Percentiles rank a stretch among this genome's conserved stretches.
Conservation (phyloP, 1,140 invertebrate species). For the Aphis craccivora region DNA sequence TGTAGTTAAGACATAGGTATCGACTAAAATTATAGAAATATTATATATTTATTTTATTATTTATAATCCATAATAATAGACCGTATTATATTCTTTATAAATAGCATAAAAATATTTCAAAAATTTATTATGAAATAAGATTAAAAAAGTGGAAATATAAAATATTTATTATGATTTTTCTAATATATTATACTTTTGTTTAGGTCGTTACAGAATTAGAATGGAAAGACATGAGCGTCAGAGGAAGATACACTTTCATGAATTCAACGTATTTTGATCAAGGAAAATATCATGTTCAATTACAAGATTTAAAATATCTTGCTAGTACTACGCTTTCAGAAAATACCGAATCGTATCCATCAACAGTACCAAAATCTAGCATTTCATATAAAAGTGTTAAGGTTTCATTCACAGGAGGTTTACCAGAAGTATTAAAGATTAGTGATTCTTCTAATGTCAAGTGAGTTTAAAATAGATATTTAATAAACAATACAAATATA, state of each 20-base stretch:
- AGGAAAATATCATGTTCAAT: slow-evolving; percentile 47
- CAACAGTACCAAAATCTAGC: slow-evolving; percentile 29
- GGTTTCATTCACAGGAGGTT: slow-evolving; percentile 18
- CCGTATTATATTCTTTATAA: too few species aligned
- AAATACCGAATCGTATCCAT: slow-evolving; percentile 26
- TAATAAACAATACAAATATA: not conserved
- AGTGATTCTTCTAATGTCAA: slow-evolving; percentile 39
- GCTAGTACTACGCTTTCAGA: slow-evolving; percentile 27
- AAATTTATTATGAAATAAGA: not conserved
- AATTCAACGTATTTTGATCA: slow-evolving; percentile 41
- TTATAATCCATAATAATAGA: not conserved
- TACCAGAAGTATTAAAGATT: slow-evolving; percentile 28
- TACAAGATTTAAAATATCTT: slow-evolving; percentile 34
- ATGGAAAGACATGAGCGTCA: slow-evolving; percentile 38
- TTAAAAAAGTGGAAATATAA: not conserved
- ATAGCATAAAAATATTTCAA: not conserved
- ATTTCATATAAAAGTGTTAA: slow-evolving; percentile 33
- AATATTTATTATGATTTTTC: not conserved
- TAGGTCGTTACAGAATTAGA: slow-evolving; percentile 39
- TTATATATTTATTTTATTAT: not conserved
- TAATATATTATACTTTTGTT: not conserved
- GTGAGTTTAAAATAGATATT: slow-evolving; percentile 3
- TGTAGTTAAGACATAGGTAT: too few species aligned
- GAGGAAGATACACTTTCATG: slow-evolving; percentile 48
- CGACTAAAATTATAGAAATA: too few species aligned